A percentile compares a stretch with the other conserved stretches of the same genome.
Evolutionary conservation across 2,113 vertebrate species (phyloP).

Genomic region (Grammomys dolichurus): DNA sequence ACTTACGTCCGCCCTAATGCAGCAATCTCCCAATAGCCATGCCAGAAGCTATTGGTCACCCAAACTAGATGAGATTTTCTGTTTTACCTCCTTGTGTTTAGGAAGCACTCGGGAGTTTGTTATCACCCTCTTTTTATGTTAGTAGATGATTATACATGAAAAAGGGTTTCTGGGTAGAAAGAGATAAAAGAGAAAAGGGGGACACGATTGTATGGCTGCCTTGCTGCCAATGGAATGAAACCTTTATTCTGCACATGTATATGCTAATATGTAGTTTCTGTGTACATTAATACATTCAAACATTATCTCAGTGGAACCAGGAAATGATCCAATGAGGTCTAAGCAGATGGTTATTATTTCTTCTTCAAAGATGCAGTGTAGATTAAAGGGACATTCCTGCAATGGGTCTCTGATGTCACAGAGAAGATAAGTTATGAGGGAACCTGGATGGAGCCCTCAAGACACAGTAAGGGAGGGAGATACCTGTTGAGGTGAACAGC

Average conservation of each 20-base stretch:
- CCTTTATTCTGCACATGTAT: not conserved
- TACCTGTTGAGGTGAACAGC: not conserved
- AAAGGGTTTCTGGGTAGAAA: not conserved
- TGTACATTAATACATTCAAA: not conserved
- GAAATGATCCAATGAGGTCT: not conserved
- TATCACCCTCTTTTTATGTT: constrained; percentile 16
- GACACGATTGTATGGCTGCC: not conserved
- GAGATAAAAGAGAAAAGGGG: not conserved
- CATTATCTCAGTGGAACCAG: not conserved
- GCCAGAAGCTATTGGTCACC: not conserved
- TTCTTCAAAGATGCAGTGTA: not conserved
- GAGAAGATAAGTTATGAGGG: not conserved
- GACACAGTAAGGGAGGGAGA: not conserved
- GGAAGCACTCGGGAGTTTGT: not conserved
- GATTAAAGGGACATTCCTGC: not conserved
- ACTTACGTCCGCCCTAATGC: not conserved
- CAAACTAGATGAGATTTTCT: not conserved
- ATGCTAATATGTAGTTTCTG: not conserved
- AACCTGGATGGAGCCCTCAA: fast-evolving
- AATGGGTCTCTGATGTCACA: not conserved
- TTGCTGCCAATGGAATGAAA: fast-evolving
- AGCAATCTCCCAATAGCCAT: not conserved
- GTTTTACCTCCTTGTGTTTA: not conserved
- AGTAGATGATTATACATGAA: not conserved
- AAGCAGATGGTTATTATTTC: not conserved